Evolutionary conservation across 1,140 invertebrate genomes (phyloP), one percentile per base, ranked within the genome.

Genomic region (Drosophila neocordata): DNA sequence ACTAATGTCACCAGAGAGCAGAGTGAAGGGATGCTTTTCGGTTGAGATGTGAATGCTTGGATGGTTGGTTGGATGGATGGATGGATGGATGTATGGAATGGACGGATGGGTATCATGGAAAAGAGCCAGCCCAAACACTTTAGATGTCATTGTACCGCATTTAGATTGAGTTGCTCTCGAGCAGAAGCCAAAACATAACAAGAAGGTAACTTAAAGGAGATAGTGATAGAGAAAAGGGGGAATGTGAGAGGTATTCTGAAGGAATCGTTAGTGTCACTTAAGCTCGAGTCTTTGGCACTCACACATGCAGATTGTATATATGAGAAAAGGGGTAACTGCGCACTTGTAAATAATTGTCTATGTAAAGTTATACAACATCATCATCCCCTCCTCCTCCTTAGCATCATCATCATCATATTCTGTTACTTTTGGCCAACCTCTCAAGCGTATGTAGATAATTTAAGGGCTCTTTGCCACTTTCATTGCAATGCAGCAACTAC

Each of bases 121-220:
- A 75, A 79, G 75, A 63, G 76, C 65, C 67, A 77, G 77, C 74
- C 74, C 75, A 79, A 87, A 88, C 83, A 87, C 83, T 87, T 87
- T 83, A 87, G 79, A 87, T 87, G 83, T 87, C 83, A 87, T 87
- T 87, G 83, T 87, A 87, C 83, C 83, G 83, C 83, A 87, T 87
- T 87, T 88, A 88, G 83, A 87, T 87, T 87, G 83, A 87, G 83
- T 88, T 73, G 83, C 83, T 87, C 79, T 83, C 58, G 44, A 52
- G 58, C 57, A 59, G 37, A 59, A 83, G 82, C 82, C 82, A 82
- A 85, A 85, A 87, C 82, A 85, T 87, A 87, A 81, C 78, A 85
- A 65, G 61, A 71, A 62, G 27, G 41, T 56, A 58, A 55, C 71
- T 55, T 41, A 63, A 22, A 56, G 11, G 9, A 53, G 31, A 53